Conservation (phyloP, 1,140 invertebrate genomes). For the Centruroides sculpturatus region DNA sequence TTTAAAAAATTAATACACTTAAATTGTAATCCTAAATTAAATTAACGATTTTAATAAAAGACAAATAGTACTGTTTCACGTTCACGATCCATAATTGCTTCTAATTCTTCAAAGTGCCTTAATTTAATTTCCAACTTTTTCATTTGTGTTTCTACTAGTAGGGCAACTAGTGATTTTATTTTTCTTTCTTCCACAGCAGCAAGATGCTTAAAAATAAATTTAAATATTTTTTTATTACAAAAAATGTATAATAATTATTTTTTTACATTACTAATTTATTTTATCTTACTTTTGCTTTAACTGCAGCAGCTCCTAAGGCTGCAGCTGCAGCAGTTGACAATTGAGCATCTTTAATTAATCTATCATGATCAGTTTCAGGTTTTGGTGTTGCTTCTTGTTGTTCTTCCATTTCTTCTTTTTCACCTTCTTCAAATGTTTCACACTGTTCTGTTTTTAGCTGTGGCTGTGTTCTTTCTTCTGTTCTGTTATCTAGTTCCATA, state of each 20-base stretch:
- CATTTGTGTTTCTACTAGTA: constrained; percentile 98
- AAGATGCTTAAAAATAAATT: constrained; percentile 46
- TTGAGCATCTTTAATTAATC: constrained; percentile 60
- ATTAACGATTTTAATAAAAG: background rate
- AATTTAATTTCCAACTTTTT: constrained; percentile 96
- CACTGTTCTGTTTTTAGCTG: constrained; percentile 16
- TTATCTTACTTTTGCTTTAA: constrained; percentile 70
- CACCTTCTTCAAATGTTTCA: constrained; percentile 17
- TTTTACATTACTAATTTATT: background rate
- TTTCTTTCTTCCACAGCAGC: constrained; percentile 95
- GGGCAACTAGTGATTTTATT: constrained; percentile 91
- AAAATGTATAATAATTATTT: background rate
- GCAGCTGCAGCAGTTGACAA: constrained; percentile 90
- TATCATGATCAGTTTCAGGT: constrained; percentile 18
- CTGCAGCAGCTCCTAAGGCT: constrained; percentile 87
- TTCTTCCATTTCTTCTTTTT: constrained; percentile 20
- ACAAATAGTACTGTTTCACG: constrained; percentile 49
- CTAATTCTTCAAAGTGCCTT: constrained; percentile 94
- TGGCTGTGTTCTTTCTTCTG: constrained; percentile 9
- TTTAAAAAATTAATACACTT: background rate
- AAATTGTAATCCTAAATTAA: background rate
- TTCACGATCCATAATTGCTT: constrained; percentile 97
- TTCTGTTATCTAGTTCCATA: too few species aligned
- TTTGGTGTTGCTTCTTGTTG: constrained; percentile 25
- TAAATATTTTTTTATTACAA: background rate